A percentile compares a stretch with the other conserved stretches of the same genome.
phyloP scores from a whole-genome alignment of 2,888 invertebrate species.

The Amphipoea oculea region DNA sequence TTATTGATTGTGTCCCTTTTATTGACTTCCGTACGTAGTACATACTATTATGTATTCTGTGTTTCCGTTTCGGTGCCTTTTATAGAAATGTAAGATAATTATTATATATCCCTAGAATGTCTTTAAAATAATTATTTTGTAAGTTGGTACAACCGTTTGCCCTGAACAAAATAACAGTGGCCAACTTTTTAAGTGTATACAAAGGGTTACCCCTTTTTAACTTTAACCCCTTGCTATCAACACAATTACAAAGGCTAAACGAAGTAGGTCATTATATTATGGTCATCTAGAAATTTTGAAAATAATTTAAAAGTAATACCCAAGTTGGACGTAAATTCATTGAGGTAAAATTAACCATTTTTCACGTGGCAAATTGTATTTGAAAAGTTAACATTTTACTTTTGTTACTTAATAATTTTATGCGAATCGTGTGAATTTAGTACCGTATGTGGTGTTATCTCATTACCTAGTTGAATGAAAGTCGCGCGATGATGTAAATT shows the following conservation, averaged over 20 bases:
- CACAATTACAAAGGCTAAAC: not conserved
- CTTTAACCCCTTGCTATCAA: not conserved
- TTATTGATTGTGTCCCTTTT: conserved; percentile 39
- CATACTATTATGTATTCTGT: too few species aligned
- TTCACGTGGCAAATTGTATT: not conserved
- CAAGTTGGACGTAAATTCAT: conserved; percentile 9
- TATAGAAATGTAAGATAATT: conserved; percentile 4
- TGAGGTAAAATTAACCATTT: conserved; percentile 2
- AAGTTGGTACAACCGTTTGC: not conserved
- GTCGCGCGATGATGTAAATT: conserved; percentile 79
- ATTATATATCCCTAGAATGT: not conserved
- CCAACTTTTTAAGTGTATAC: not conserved
- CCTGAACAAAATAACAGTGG: not conserved
- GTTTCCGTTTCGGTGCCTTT: conserved; percentile 43
- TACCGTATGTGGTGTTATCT: conserved; percentile 49
- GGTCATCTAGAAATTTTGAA: not conserved
- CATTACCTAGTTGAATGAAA: conserved; percentile 79
- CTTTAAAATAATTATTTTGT: not conserved
- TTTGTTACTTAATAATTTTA: conserved; percentile 16
- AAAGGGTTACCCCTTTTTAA: conserved; percentile 4
- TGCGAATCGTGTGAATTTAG: conserved; percentile 52
- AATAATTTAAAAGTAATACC: conserved; percentile 10
- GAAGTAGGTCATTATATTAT: not conserved
- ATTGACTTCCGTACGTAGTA: conserved; percentile 47
- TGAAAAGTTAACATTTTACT: conserved; percentile 20